Evolutionary conservation across 2,797 vertebrate species (phyloP).

Genomic region (Aselliscus stoliczkanus): DNA sequence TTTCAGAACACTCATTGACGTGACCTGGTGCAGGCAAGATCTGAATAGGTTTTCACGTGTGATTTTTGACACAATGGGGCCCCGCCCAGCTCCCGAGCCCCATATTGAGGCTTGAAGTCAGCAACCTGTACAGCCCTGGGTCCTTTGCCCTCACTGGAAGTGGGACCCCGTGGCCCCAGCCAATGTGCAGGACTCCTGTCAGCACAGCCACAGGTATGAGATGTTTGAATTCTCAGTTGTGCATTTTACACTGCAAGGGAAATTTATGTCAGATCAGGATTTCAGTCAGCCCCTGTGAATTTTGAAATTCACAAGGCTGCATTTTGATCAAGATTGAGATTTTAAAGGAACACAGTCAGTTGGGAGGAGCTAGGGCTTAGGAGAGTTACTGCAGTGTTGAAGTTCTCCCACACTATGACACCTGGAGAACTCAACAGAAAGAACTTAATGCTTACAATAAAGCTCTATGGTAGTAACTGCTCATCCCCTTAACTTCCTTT

Average conservation of each 20-base stretch:
- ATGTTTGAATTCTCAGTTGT: background rate
- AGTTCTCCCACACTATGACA: background rate
- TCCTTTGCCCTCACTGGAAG: background rate
- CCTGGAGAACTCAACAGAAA: background rate
- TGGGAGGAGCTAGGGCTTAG: background rate
- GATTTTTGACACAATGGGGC: background rate
- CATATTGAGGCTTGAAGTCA: background rate
- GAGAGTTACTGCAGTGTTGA: background rate
- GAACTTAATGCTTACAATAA: background rate
- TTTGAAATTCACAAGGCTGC: background rate
- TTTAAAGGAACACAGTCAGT: background rate
- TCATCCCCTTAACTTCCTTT: background rate
- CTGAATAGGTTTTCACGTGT: background rate
- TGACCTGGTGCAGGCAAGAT: background rate
- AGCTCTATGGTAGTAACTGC: background rate
- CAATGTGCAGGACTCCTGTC: background rate
- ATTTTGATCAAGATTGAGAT: background rate
- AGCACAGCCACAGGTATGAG: background rate
- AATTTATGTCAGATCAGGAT: background rate
- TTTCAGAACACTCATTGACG: background rate
- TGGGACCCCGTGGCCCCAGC: background rate
- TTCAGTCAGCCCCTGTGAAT: background rate
- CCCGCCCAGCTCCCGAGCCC: rapidly evolving
- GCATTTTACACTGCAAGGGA: background rate
- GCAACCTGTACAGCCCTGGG: background rate